A percentile compares a stretch with the other conserved stretches of the same genome.
phyloP scores from a whole-genome alignment of 2,113 vertebrate species.

The Himantopus leucocephalus region DNA sequence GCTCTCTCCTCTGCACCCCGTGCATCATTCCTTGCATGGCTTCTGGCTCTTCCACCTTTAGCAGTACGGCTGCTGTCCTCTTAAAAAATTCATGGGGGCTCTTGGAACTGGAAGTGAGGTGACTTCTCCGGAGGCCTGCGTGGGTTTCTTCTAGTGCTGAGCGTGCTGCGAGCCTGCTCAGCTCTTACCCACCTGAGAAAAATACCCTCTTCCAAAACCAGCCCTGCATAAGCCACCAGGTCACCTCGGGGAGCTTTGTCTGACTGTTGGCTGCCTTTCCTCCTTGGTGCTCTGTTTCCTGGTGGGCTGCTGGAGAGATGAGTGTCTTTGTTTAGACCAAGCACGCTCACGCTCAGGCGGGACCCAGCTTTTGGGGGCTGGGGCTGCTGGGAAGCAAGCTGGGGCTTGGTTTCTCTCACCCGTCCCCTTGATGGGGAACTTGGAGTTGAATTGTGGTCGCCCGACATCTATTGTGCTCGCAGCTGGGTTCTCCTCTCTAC shows the following conservation, averaged over 20 bases:
- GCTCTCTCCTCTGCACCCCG: not conserved
- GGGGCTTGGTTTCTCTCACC: not conserved
- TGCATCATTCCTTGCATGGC: fast-evolving
- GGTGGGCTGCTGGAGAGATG: not conserved
- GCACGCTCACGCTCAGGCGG: not conserved
- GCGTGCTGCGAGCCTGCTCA: fast-evolving
- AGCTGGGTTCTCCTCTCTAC: not conserved
- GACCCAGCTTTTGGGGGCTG: not conserved
- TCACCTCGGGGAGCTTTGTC: not conserved
- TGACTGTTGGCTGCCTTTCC: not conserved
- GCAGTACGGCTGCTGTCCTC: not conserved
- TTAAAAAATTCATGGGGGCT: not conserved
- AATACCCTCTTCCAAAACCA: not conserved
- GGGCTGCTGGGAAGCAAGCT: not conserved
- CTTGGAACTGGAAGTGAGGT: not conserved
- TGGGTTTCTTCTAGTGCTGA: not conserved
- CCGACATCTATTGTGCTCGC: not conserved
- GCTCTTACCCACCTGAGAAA: not conserved
- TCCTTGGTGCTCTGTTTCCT: not conserved
- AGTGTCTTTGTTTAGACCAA: not conserved
- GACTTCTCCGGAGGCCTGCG: not conserved
- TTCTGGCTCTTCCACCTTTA: not conserved
- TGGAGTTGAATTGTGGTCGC: not conserved
- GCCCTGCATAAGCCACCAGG: not conserved
- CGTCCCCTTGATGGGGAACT: not conserved